Base-by-base conservation (phyloP, 35 echinoderm and acorn worm genomes). In the Lytechinus pictus region DNA sequence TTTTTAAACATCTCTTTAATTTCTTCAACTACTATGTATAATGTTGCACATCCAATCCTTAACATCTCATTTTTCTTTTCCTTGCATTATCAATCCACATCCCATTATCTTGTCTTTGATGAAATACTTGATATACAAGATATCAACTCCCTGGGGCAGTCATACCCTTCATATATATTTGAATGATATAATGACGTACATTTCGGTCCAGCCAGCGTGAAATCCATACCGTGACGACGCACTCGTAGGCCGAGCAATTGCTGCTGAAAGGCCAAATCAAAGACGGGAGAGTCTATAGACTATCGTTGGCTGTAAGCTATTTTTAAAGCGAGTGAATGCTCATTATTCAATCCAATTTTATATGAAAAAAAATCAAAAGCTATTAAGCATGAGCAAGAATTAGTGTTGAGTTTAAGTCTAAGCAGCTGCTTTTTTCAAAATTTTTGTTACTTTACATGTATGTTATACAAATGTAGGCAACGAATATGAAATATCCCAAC, bases 71-170 rank as follows among this genome's bases (percentile, higher is more conserved):
- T 90, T 88, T 90, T 28, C 28, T 90, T 90, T 33, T 90, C 28
- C 13, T 90, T 90, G 28, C 88, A 90, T 54, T 90, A 79, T 79
- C 66, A 27, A n/a, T 79, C n/a, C 66, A 16, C 66, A 79, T 79
- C 66, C 66, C 21, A 24, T 16, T 79, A 14, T 79, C 66, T 79
- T 24, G 66, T 79, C 66, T 79, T 79, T n/a, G n/a, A n/a, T n/a
- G n/a, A n/a, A 14, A 24, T 79, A 79, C 66, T 79, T 6, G 66
- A 79, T 79, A 79, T 79, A 79, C 21, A 2, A 79, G 16, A 79
- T 79, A 79, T 79, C 66, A n/a, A 24, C 66, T 79, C 66, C 66
- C 14, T 14, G 66, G 66, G 66, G 66, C 66, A 24, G n/a, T 79
- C 19, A 79, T 79, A 24, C 66, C 4, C 66, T 24, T 79, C 66